Base-by-base conservation (phyloP, 2,888 invertebrate species). In the Philonicus albiceps region DNA sequence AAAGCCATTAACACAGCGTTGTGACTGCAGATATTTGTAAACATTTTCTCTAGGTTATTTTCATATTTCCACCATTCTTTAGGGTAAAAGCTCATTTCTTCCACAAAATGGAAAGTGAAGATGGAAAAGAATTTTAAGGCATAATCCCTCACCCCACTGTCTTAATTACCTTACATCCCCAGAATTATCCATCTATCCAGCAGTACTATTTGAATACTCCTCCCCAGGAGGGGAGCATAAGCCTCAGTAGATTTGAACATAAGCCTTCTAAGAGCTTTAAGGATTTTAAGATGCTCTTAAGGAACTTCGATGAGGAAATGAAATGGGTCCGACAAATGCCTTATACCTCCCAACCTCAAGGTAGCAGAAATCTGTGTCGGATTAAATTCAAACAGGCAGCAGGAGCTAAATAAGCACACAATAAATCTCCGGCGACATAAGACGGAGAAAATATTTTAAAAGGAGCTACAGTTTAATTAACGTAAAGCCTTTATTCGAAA, bases 281-380 rank as follows among this genome's bases (percentile, higher is more conserved):
- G 76, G 76, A 76, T 76, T 76, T 76, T 40, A 76, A 76, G 76
- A 76, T 43, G 76, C 43, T 76, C 37, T 76, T 76, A 40, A 76
- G 76, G 43, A 40, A 76, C 40, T 76, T 76, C 76, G 76, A 76
- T 27, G 76, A 74, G 76, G 22, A 76, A 76, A 34, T 76, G 76
- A 76, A 76, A 76, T 76, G 76, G 76, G 76, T 76, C 76, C 76
- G 76, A 76, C 76, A 76, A 76, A 40, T 76, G 76, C 43, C 37
- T 76, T 43, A 31, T 76, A 43, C 43, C 34, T 76, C 34, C n/a
- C 40, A 76, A 76, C 76, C 31, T 31, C 40, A 27, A 76, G 76
- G 76, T 40, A 76, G 43, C 76, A 76, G 64, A 76, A 76, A 76
- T 76, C 76, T 76, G 34, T 40, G 76, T 76, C 37, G 76, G 76